A percentile compares a stretch with the other conserved stretches of the same genome.
These are phyloP conservation scores for Caenorhabditis sp. DNA, from an alignment of 2,888 invertebrate genomes.

Conservation along the genomic window DNA sequence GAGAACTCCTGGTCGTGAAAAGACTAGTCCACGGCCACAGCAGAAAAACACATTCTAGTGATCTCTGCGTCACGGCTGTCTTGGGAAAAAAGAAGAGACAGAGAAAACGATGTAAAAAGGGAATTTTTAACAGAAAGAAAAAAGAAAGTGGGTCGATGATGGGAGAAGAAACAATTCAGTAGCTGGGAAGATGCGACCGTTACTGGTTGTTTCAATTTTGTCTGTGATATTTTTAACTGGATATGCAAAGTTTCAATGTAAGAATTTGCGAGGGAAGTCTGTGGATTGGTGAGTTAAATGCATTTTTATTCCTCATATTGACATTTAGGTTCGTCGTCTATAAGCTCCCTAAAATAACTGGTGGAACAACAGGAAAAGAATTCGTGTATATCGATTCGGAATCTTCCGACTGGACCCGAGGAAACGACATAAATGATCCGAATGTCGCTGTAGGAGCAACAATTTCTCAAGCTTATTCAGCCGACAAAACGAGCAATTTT, in stretches of 20 bases:
- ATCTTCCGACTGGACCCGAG: slow-evolving; percentile 59
- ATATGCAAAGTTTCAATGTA: slow-evolving; percentile 64
- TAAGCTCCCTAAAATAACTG: slow-evolving; percentile 71
- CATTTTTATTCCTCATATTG: neutral
- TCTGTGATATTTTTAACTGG: slow-evolving; percentile 3
- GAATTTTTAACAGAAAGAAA: neutral
- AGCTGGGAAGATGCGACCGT: slow-evolving; percentile 8
- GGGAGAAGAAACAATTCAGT: slow-evolving; percentile 6
- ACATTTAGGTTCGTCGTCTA: slow-evolving; percentile 76
- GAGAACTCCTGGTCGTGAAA: slow-evolving; percentile 25
- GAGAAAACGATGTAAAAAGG: neutral
- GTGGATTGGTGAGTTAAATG: slow-evolving; percentile 63
- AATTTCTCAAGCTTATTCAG: slow-evolving; percentile 65
- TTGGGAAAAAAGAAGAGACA: neutral
- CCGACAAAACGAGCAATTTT: slow-evolving; percentile 62
- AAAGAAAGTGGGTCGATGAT: slow-evolving; percentile 34
- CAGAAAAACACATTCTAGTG: neutral
- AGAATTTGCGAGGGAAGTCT: slow-evolving; percentile 57
- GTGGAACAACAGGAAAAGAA: slow-evolving; percentile 59
- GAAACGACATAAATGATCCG: slow-evolving; percentile 64
- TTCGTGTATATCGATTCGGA: slow-evolving; percentile 73
- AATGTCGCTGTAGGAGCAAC: slow-evolving; percentile 71
- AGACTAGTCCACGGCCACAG: slow-evolving; percentile 35
- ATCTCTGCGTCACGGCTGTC: slow-evolving; percentile 13
- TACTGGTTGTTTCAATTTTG: slow-evolving; percentile 10